Percentiles rank a stretch among this genome's conserved stretches.
Conservation (phyloP, 2,888 invertebrate genomes). For the Drosophila anomalata region DNA sequence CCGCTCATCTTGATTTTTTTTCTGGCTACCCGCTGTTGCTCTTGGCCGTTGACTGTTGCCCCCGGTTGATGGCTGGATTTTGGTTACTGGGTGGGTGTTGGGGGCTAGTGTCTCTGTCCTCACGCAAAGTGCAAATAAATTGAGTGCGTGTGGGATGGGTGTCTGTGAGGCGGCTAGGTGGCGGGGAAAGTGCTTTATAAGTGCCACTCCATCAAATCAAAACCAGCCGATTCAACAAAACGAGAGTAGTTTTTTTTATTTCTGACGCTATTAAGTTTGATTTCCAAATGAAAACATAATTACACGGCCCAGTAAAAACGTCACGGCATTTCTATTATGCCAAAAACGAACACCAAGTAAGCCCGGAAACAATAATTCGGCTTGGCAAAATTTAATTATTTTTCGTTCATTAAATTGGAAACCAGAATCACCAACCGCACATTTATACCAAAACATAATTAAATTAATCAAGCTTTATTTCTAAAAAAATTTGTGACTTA, state of each 20-base stretch:
- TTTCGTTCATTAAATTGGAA: not conserved
- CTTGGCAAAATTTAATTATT: not conserved
- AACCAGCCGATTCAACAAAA: constrained; percentile 63
- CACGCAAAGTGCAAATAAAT: constrained; percentile 55
- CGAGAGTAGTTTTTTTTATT: constrained; percentile 72
- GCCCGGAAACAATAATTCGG: constrained; percentile 39
- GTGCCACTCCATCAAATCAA: constrained; percentile 71
- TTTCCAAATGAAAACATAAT: constrained; percentile 66
- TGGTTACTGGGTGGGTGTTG: constrained; percentile 37
- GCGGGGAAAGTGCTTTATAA: constrained; percentile 66
- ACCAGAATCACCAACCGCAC: not conserved
- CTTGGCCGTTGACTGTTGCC: constrained; percentile 17
- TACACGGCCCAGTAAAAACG: constrained; percentile 49
- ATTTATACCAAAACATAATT: not conserved
- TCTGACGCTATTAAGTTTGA: constrained; percentile 61
- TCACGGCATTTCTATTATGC: constrained; percentile 53
- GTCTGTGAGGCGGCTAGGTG: constrained; percentile 1
- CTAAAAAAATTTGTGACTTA: not conserved
- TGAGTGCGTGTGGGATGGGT: constrained; percentile 28
- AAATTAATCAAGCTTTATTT: not conserved
- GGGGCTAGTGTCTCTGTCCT: constrained; percentile 57
- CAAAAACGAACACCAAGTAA: constrained; percentile 49
- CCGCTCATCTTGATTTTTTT: constrained; percentile 23
- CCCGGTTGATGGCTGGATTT: constrained; percentile 4
- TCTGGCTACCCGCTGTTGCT: constrained; percentile 49